phyloP scores from a whole-genome alignment of 1,140 invertebrate genomes.

The Centruroides vittatus region DNA sequence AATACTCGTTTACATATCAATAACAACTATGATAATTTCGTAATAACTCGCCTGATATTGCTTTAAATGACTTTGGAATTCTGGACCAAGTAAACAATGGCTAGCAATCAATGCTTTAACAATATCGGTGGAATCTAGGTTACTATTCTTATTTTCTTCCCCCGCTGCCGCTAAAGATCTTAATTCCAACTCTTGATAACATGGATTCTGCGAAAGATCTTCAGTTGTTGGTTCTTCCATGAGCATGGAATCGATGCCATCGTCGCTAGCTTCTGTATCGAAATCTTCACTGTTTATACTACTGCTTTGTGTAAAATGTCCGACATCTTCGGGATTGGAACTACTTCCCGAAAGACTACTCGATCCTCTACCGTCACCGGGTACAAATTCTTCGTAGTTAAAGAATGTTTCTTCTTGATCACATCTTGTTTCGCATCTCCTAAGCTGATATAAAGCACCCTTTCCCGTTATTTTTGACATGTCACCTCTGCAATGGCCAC shows the following conservation, averaged over 20 bases:
- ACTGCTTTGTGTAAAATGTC: background rate
- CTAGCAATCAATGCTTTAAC: slow-evolving; percentile 35
- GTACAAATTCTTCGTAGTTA: slow-evolving; percentile 11
- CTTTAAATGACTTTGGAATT: slow-evolving; percentile 10
- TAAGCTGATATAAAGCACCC: too few relatives aligned
- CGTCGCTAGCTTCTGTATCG: slow-evolving; percentile 30
- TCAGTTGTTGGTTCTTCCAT: slow-evolving; percentile 32
- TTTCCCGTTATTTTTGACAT: background rate
- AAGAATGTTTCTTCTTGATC: too few relatives aligned
- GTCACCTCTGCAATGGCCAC: background rate
- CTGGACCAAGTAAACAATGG: slow-evolving; percentile 23
- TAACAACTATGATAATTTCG: too few relatives aligned
- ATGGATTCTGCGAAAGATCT: slow-evolving; percentile 30
- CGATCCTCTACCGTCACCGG: slow-evolving; percentile 27
- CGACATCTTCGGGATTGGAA: background rate
- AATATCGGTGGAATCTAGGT: slow-evolving; percentile 28
- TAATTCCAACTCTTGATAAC: slow-evolving; percentile 25
- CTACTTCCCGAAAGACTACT: slow-evolving; percentile 28
- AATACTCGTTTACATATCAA: background rate
- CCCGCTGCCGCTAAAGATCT: slow-evolving; percentile 16
- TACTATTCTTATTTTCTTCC: slow-evolving; percentile 15
- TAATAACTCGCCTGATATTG: slow-evolving; percentile 14
- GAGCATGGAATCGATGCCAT: slow-evolving; percentile 33
- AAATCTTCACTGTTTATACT: slow-evolving; percentile 21
- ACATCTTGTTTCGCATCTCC: too few relatives aligned